A percentile compares a stretch with the other conserved stretches of the same genome.
Conservation (phyloP, 2,113 vertebrate species). For the Sus scrofa region T2T-Sscrofa CM000824.6:183357501-183358000, state of each 20-base stretch:
- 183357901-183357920: constrained; percentile 50
- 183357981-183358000: not conserved
- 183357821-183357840: not conserved
- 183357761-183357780: not conserved
- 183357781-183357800: not conserved
- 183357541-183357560: not conserved
- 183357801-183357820: not conserved
- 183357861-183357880: constrained; percentile 42
- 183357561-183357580: constrained; percentile 43
- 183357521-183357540: constrained; percentile 25
- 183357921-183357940: constrained; percentile 21
- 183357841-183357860: not conserved
- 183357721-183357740: not conserved
- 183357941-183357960: not conserved
- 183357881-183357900: constrained; percentile 29
- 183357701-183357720: not conserved
- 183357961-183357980: not conserved
- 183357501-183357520: constrained; percentile 52
- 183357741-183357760: not conserved
- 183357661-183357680: not conserved
- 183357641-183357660: constrained; percentile 9
- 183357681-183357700: not conserved
- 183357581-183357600: not conserved
- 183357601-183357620: not conserved
- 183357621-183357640: constrained; percentile 22